A percentile compares a stretch with the other conserved stretches of the same genome.
Evolutionary conservation across 2,888 invertebrate species (phyloP).

Genomic region (Embidobia sp.): DNA sequence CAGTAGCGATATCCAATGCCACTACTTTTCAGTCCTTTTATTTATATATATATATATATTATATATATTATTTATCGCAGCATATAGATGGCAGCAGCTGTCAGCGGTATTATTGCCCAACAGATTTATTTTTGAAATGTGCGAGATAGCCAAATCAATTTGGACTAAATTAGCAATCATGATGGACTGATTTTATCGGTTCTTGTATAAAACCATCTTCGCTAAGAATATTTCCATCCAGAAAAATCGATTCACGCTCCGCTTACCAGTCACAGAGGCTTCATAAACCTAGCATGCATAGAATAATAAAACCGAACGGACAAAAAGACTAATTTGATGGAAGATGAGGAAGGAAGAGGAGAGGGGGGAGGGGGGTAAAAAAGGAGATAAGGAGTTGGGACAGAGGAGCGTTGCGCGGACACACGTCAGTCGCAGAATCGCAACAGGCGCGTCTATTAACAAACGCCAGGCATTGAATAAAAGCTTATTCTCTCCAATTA

Average conservation of each 20-base stretch:
- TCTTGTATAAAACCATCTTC: no score
- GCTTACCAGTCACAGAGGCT: background rate
- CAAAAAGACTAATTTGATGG: background rate
- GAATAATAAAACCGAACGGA: slow-evolving; percentile 16
- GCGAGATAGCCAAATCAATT: no score
- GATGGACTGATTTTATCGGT: no score
- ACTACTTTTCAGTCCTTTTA: no score
- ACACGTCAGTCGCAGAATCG: slow-evolving; percentile 31
- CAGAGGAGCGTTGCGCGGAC: background rate
- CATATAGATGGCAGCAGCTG: no score
- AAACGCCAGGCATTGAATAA: slow-evolving; percentile 40
- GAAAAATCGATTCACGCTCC: background rate
- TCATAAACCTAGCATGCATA: slow-evolving; percentile 18
- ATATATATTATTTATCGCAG: no score
- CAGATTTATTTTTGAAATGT: no score
- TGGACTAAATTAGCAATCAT: no score
- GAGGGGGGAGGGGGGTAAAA: background rate
- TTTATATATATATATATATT: no score
- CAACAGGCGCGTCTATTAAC: slow-evolving; percentile 41
- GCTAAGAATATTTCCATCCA: no score
- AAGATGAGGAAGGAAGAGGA: background rate
- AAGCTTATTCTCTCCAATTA: slow-evolving; percentile 53
- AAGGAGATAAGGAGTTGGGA: slow-evolving; percentile 4
- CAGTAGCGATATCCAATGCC: no score
- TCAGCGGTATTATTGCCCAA: no score